Percentiles rank a stretch among this genome's conserved stretches.
Evolutionary conservation across 2,113 vertebrate genomes (phyloP).

Genomic region (Protobothrops flavoviridis): DNA sequence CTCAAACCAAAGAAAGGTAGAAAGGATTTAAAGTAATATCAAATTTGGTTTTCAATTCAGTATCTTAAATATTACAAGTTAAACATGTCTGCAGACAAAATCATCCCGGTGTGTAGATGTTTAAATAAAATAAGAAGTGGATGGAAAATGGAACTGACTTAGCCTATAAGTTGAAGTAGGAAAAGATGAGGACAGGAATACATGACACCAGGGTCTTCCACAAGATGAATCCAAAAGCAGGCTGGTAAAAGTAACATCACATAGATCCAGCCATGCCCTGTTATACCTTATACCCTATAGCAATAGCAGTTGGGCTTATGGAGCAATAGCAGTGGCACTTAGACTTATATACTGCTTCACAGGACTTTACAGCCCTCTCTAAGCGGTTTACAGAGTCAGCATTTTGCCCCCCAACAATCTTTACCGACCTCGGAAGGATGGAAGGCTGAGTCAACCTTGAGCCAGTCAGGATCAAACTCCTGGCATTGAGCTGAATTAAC

Average conservation of each 20-base stretch:
- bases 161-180: neutral
- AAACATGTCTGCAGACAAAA: neutral
- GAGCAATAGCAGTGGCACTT: neutral
- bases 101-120: neutral
- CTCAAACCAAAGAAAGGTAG: neutral
- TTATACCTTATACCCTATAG: neutral
- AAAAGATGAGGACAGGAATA: neutral
- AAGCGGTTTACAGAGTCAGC: neutral
- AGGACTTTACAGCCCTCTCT: neutral
- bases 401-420: neutral
- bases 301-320: neutral
- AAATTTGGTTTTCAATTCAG: neutral
- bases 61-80: neutral
- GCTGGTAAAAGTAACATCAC: neutral
- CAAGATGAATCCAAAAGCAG: neutral
- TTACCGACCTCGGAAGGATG: neutral
- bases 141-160: neutral
- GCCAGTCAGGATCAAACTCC: too few relatives aligned
- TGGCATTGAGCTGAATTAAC: neutral
- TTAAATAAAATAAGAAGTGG: neutral
- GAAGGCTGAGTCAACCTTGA: neutral
- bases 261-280: neutral
- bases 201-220: neutral
- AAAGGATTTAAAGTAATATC: neutral
- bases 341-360: neutral